Conservation (phyloP, 2,888 invertebrate genomes). For the Drosophila anomelani region DNA sequence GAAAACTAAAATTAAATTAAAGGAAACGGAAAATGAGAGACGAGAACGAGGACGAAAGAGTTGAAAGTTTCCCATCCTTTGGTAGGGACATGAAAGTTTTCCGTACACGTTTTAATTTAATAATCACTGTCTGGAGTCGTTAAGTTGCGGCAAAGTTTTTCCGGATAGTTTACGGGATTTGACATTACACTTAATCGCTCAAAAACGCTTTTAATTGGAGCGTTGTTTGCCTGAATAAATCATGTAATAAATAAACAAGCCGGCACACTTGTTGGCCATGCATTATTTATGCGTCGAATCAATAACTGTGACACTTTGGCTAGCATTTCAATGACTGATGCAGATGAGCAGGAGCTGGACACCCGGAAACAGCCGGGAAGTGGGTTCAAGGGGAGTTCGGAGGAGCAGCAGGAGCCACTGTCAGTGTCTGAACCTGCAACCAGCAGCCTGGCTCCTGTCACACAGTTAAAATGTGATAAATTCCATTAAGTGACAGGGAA, state of each 20-base stretch:
- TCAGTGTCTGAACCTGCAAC: slow-evolving; percentile 10
- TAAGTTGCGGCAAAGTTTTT: slow-evolving; percentile 62
- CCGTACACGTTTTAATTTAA: slow-evolving; percentile 79
- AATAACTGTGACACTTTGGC: slow-evolving; percentile 74
- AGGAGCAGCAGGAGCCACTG: slow-evolving; percentile 6
- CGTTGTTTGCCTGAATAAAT: slow-evolving; percentile 62
- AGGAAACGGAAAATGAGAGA: slow-evolving; percentile 3
- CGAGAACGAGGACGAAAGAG: slow-evolving; percentile 18
- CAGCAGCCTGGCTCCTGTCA: slow-evolving; percentile 68
- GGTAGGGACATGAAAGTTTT: slow-evolving; percentile 56
- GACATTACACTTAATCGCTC: slow-evolving; percentile 61
- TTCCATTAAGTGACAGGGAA: slow-evolving; percentile 76
- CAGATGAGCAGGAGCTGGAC: slow-evolving; percentile 25
- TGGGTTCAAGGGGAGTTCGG: background rate
- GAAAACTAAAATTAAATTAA: slow-evolving; percentile 23
- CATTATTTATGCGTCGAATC: slow-evolving; percentile 73
- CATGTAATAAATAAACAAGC: slow-evolving; percentile 57
- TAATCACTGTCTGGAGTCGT: slow-evolving; percentile 66
- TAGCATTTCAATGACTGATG: slow-evolving; percentile 61
- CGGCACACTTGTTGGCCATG: slow-evolving; percentile 66
- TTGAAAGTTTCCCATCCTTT: slow-evolving; percentile 49
- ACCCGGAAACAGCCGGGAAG: background rate
- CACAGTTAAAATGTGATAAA: slow-evolving; percentile 78
- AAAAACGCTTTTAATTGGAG: slow-evolving; percentile 60
- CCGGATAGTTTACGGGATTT: slow-evolving; percentile 36